A percentile compares a stretch with the other conserved stretches of the same genome.
Conservation (phyloP, 2,113 vertebrate species). For the Spilogale gracilis region DNA sequence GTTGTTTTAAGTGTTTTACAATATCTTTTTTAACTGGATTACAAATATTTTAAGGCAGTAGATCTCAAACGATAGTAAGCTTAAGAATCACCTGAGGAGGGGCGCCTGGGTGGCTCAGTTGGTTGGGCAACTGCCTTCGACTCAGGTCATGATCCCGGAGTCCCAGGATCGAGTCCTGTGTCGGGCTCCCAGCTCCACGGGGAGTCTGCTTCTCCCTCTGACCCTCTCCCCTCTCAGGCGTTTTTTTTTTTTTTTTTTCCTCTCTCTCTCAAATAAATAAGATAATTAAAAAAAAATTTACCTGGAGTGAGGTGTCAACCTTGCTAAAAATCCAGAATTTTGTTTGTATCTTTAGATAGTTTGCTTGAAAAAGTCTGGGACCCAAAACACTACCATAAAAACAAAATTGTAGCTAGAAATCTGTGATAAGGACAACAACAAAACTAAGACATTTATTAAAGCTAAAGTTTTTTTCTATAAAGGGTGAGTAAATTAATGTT, state of each 20-base stretch:
- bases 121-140: too few relatives aligned
- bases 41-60: neutral
- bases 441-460: neutral
- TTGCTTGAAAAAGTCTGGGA: slow-evolving; percentile 22
- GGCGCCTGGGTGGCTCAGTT: too few relatives aligned
- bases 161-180: too few relatives aligned
- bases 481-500: neutral
- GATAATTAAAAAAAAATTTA: too few relatives aligned
- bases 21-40: slow-evolving; percentile 27
- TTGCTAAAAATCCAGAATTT: slow-evolving; percentile 29
- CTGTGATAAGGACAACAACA: neutral
- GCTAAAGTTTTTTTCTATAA: slow-evolving; percentile 24
- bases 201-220: too few relatives aligned
- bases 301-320: neutral
- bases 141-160: too few relatives aligned
- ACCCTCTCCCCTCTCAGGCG: too few relatives aligned
- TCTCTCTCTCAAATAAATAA: too few relatives aligned
- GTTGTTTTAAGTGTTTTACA: neutral
- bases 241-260: too few relatives aligned
- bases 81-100: neutral
- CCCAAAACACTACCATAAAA: slow-evolving; percentile 21
- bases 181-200: too few relatives aligned
- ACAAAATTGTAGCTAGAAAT: neutral
- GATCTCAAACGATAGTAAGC: neutral
- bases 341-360: neutral